phyloP scores from a whole-genome alignment of 2,113 vertebrate species.

The Arizona elegans region DNA sequence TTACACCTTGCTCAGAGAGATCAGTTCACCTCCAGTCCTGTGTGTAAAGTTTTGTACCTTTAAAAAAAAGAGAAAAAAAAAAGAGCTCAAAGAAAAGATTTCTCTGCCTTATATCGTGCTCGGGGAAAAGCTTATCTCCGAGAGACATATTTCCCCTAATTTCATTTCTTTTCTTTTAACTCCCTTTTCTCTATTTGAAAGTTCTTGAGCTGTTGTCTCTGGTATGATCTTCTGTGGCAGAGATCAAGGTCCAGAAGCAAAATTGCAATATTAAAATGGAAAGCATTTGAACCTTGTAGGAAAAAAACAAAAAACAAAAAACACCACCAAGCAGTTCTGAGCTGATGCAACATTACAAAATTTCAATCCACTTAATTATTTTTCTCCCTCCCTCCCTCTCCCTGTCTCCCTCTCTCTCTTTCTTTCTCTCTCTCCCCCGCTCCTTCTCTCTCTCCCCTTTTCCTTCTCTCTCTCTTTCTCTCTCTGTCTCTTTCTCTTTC shows the following conservation, averaged over 20 bases:
- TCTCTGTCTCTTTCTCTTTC: no score
- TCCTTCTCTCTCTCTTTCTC: no score
- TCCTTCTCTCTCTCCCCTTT: no score
- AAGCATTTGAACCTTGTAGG: constrained; percentile 49
- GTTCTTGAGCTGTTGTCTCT: constrained; percentile 53
- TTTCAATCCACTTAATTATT: constrained; percentile 69
- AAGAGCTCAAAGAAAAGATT: constrained; percentile 73
- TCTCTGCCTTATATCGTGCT: constrained; percentile 74
- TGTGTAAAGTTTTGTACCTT: constrained; percentile 69
- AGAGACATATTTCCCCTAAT: constrained; percentile 70
- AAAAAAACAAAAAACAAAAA: constrained; percentile 45
- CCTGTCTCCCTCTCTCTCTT: no score
- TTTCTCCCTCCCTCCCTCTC: background rate
- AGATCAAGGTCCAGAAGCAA: constrained; percentile 60
- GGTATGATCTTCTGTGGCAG: constrained; percentile 43
- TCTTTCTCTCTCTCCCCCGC: rapidly evolving
- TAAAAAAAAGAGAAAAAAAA: constrained; percentile 36
- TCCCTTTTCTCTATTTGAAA: background rate
- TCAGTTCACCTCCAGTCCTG: constrained; percentile 52
- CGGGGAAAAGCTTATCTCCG: constrained; percentile 72
- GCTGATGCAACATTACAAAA: constrained; percentile 56
- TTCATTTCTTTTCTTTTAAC: constrained; percentile 58
- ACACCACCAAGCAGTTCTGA: constrained; percentile 48
- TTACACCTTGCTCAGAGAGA: constrained; percentile 69
- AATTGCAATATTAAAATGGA: constrained; percentile 47